Conservation (phyloP, 2,888 invertebrate genomes). For the Tromatobia lineatoria region DNA sequence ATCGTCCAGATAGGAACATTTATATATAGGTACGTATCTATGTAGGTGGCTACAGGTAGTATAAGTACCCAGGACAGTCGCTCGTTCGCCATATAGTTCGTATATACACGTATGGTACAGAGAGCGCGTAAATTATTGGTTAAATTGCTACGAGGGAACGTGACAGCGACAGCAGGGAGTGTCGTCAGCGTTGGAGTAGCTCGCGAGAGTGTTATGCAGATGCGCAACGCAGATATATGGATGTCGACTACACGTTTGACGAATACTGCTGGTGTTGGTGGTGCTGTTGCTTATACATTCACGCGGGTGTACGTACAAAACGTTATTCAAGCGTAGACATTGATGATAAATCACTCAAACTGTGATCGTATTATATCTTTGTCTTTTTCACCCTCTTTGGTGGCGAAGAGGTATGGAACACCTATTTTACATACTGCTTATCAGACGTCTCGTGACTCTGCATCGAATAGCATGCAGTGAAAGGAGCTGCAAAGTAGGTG, state of each 20-base stretch:
- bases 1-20: conserved; percentile 9
- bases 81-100: conserved; percentile 23
- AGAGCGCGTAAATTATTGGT: conserved; percentile 56
- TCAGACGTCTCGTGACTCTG: conserved; percentile 9
- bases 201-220: conserved; percentile 41
- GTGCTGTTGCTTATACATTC: conserved; percentile 1
- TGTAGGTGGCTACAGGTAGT: neutral
- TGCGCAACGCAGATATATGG: conserved; percentile 39
- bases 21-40: neutral
- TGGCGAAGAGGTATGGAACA: too few species aligned
- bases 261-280: conserved; percentile 9
- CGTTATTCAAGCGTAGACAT: conserved; percentile 10
- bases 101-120: conserved; percentile 4
- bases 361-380: conserved; percentile 11
- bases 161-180: conserved; percentile 52
- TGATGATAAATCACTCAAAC: conserved; percentile 43
- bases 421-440: conserved; percentile 14
- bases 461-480: conserved; percentile 5
- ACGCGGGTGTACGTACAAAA: conserved; percentile 21
- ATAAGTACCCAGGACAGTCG: conserved; percentile 27
- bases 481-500: neutral
- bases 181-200: conserved; percentile 33
- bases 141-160: conserved; percentile 48
- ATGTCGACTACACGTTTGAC: conserved; percentile 26
- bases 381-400: neutral